Evolutionary conservation across 2,888 invertebrate species (phyloP).

Genomic region (Chrysolina americana): DNA sequence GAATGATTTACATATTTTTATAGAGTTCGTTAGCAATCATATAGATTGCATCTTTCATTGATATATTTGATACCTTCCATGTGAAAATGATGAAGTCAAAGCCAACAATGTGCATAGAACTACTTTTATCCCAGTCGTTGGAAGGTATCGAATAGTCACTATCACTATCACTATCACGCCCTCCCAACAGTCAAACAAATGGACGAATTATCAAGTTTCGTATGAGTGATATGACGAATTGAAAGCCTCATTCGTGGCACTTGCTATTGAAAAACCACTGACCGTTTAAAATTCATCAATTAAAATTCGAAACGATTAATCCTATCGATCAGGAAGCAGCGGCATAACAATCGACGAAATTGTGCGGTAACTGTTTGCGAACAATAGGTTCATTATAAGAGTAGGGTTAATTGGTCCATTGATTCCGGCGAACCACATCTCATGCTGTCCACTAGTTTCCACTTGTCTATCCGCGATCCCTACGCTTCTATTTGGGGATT

Average conservation of each 20-base stretch:
- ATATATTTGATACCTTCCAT: too few relatives aligned
- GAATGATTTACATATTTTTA: too few relatives aligned
- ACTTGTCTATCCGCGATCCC: slow-evolving; percentile 8
- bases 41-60: too few relatives aligned
- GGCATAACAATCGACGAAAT: slow-evolving; percentile 34
- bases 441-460: slow-evolving; percentile 21
- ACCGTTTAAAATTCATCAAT: slow-evolving; percentile 24
- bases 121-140: too few relatives aligned
- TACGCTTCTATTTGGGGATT: not conserved
- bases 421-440: slow-evolving; percentile 38
- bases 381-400: slow-evolving; percentile 47
- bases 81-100: too few relatives aligned
- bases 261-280: slow-evolving; percentile 23
- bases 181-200: not conserved
- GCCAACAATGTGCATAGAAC: too few relatives aligned
- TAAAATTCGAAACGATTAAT: slow-evolving; percentile 26
- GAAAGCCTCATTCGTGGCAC: not conserved
- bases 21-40: too few relatives aligned
- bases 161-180: not conserved
- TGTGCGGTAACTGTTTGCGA: slow-evolving; percentile 44
- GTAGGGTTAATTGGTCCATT: slow-evolving; percentile 52
- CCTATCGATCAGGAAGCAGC: slow-evolving; percentile 43
- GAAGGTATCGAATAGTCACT: too few relatives aligned
- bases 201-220: not conserved
- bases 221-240: slow-evolving; percentile 22